These are phyloP conservation scores for Littorina saxatilis DNA, from an alignment of 1,140 invertebrate species.

Conservation along the genomic window DNA sequence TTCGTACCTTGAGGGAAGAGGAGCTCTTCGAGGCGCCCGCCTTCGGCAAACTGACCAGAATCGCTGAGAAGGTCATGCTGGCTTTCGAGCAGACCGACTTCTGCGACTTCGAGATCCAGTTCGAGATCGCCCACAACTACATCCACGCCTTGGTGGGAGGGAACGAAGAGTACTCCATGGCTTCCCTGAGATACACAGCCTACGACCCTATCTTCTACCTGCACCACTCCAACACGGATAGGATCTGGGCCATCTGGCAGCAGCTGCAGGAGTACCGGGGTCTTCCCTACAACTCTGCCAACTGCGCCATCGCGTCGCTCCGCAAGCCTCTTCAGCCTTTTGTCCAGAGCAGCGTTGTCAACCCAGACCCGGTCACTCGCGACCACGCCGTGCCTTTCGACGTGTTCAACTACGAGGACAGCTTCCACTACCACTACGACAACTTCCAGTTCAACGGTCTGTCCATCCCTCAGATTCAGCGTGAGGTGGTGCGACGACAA, in stretches of 20 bases:
- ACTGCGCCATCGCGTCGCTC: slow-evolving; percentile 48
- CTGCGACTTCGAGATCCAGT: slow-evolving; percentile 50
- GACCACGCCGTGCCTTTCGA: slow-evolving; percentile 39
- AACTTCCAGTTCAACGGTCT: slow-evolving; percentile 48
- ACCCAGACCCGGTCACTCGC: slow-evolving; percentile 39
- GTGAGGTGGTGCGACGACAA: slow-evolving; percentile 24
- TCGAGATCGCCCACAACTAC: slow-evolving; percentile 44
- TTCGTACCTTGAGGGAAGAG: neutral
- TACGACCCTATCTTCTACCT: slow-evolving; percentile 44
- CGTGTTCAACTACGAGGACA: slow-evolving; percentile 34
- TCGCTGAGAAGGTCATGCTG: slow-evolving; percentile 37
- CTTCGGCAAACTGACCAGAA: slow-evolving; percentile 36
- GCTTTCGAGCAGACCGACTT: slow-evolving; percentile 47
- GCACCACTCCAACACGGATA: slow-evolving; percentile 35
- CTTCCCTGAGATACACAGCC: slow-evolving; percentile 42
- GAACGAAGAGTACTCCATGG: slow-evolving; percentile 38
- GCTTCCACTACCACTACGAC: slow-evolving; percentile 51
- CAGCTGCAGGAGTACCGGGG: slow-evolving; percentile 42
- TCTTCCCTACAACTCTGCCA: slow-evolving; percentile 42
- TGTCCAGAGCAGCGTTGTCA: slow-evolving; percentile 28
- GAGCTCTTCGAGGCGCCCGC: slow-evolving; percentile 38
- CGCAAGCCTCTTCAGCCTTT: slow-evolving; percentile 42
- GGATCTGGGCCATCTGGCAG: slow-evolving; percentile 47
- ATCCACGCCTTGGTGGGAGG: slow-evolving; percentile 49
- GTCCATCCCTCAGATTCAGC: slow-evolving; percentile 39